Conservation (phyloP, 37 sponge, comb jelly and placozoan genomes). For the Petrosia ficiformis region DNA sequence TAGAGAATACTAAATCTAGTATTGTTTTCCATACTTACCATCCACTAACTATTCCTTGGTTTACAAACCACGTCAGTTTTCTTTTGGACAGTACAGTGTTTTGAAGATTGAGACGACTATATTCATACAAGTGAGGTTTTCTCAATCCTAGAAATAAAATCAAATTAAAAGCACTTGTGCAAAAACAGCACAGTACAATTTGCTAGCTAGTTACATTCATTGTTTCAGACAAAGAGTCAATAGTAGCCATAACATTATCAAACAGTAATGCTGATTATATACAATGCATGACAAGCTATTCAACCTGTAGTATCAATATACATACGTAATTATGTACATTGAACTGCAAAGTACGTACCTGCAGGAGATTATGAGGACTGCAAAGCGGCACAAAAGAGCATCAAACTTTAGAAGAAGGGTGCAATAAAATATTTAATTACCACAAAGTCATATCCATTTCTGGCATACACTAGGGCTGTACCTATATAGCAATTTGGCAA, state of each 20-base stretch:
- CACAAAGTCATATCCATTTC: too few species aligned
- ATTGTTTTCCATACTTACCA: slow-evolving; percentile 66
- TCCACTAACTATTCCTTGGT: slow-evolving; percentile 89
- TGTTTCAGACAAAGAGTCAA: too few species aligned
- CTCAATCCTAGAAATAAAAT: slow-evolving; percentile 28
- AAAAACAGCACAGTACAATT: background rate
- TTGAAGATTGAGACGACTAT: slow-evolving; percentile 93
- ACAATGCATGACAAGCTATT: too few species aligned
- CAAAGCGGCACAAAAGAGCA: too few species aligned
- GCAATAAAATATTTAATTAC: too few species aligned
- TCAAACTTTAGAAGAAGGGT: too few species aligned
- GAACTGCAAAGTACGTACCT: background rate
- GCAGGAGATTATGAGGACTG: too few species aligned
- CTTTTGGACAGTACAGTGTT: slow-evolving; percentile 97
- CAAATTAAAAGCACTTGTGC: background rate
- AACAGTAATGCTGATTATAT: too few species aligned
- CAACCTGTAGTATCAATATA: background rate
- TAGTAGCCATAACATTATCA: too few species aligned
- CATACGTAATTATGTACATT: background rate
- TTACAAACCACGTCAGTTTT: slow-evolving; percentile 97
- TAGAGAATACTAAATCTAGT: background rate
- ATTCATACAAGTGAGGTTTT: slow-evolving; percentile 84
- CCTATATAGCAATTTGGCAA: too few species aligned
- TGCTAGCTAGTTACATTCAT: too few species aligned
- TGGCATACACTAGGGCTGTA: too few species aligned